phyloP scores from a whole-genome alignment of 2,113 vertebrate species.

The Tinamus guttatus region DNA sequence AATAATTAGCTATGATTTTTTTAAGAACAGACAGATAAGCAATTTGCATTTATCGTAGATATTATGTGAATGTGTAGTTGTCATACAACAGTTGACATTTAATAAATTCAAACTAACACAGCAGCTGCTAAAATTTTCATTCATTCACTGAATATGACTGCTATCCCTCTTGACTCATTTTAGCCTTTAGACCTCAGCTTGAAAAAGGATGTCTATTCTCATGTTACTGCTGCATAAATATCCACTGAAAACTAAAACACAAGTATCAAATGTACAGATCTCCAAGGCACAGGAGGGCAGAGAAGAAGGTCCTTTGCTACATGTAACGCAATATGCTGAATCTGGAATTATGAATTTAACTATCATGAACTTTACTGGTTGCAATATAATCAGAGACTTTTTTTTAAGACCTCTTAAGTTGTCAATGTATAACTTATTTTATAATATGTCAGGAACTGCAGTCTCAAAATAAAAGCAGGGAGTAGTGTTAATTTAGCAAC shows the following conservation, averaged over 20 bases:
- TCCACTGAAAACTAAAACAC: neutral
- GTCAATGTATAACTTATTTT: neutral
- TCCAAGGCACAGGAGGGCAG: neutral
- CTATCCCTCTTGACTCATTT: neutral
- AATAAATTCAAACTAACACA: accelerated
- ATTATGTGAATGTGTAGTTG: neutral
- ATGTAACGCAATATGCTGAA: neutral
- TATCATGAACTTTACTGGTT: neutral
- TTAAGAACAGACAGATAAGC: neutral
- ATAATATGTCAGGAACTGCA: neutral
- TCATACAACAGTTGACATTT: neutral
- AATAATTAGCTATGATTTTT: neutral
- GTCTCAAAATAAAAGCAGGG: neutral
- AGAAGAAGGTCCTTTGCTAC: neutral
- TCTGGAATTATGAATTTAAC: neutral
- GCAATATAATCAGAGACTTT: neutral
- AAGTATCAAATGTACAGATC: neutral
- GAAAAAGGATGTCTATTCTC: neutral
- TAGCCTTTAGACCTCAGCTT: neutral
- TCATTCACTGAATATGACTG: neutral
- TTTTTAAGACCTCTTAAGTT: neutral
- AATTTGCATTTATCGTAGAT: neutral
- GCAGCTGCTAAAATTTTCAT: neutral
- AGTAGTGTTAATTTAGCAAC: neutral
- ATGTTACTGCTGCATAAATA: neutral